Evolutionary conservation across 2,888 invertebrate species (phyloP), one percentile per base, ranked within the genome.

Genomic region (Apamea anceps): DNA sequence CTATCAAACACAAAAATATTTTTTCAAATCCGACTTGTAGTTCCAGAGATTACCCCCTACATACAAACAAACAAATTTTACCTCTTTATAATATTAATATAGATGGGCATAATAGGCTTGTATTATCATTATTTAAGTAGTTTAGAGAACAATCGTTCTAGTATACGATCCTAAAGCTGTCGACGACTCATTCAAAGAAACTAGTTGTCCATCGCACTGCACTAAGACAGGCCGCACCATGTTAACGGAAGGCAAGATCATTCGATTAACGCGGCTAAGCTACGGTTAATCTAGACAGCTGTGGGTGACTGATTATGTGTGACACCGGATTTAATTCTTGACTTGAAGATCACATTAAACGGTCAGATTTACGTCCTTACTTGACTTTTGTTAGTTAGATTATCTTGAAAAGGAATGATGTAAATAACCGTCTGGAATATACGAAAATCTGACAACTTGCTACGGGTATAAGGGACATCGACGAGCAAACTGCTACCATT

Each of bases 231-330:
- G 42, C 37, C 13, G 45, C 71, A 80, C 74, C 63, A 62, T 72
- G 68, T 60, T 48, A 76, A 78, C 75, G 75, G 72, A 77, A 13
- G 65, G 42, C 51, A 15, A 70, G 79, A 87, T 77, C 74, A 76
- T 48, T 79, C 42, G 76, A 85, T 86, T 85, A 87, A 63, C 72
- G 15, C 79, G 68, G 80, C 21, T 73, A 76, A 84, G 63, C 84
- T 75, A 73, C 87, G 72, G 85, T 86, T 87, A 85, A 87, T 85
- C 80, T 79, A 54, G 66, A 74, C 87, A 72, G 87, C 87, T 67
- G 72, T 77, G 32, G 76, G 79, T 83, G 83, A 89, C 82, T 76
- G 83, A 88, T 85, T 82, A 87, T 80, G 75, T 79, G 82, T 77
- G 79, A 80, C 87, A 79, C 80, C 67, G 68, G 75, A 77, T 74